Percentiles rank a stretch among this genome's conserved stretches.
Evolutionary conservation across 2,888 invertebrate genomes (phyloP).

Genomic region (Athripsodes cinereus): DNA sequence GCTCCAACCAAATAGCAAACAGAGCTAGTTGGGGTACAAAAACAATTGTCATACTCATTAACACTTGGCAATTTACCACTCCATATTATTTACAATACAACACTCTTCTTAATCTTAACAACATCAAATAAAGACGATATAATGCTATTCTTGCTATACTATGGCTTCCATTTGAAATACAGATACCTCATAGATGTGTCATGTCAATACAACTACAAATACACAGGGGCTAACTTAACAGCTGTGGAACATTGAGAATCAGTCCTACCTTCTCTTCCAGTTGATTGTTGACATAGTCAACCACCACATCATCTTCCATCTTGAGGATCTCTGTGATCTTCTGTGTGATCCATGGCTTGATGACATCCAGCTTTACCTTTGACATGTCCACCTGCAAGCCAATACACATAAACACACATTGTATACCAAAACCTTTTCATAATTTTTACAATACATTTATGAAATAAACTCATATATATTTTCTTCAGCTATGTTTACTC

Average conservation of each 20-base stretch:
- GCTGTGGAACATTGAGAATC: background rate
- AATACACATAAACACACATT: too few species aligned
- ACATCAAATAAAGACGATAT: too few species aligned
- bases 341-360: constrained; percentile 98
- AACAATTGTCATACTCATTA: constrained; percentile 54
- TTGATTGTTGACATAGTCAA: constrained; percentile 98
- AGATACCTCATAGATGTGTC: too few species aligned
- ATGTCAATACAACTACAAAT: too few species aligned
- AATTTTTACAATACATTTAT: too few species aligned
- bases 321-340: constrained; percentile 94
- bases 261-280: constrained; percentile 83
- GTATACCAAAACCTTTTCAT: too few species aligned
- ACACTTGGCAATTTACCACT: constrained; percentile 33
- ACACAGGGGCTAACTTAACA: too few species aligned
- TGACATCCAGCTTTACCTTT: constrained; percentile 94
- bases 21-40: constrained; percentile 48
- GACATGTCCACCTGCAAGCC: constrained; percentile 85
- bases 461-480: too few species aligned
- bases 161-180: too few species aligned
- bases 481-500: too few species aligned
- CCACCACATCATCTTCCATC: constrained; percentile 98
- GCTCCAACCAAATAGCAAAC: constrained; percentile 33
- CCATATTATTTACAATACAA: background rate
- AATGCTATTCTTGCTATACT: too few species aligned
- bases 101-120: constrained; percentile 31